phyloP scores from a whole-genome alignment of 2,888 invertebrate species.

The Drosophila fungiperda region DNA sequence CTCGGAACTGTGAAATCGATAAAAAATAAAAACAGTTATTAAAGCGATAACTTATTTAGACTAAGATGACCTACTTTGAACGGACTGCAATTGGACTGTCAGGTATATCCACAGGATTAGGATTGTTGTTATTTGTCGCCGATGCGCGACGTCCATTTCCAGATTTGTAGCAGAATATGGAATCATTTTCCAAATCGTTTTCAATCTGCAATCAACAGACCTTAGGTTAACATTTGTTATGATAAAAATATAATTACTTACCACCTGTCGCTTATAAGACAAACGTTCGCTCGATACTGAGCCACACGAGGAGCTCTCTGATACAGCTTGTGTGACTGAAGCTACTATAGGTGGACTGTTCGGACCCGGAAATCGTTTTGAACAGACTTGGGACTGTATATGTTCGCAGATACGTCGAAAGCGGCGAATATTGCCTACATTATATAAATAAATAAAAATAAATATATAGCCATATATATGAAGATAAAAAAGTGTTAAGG shows the following conservation, averaged over 20 bases:
- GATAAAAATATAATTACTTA: slow-evolving; percentile 17
- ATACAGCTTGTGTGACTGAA: slow-evolving; percentile 85
- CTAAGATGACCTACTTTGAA: slow-evolving; percentile 81
- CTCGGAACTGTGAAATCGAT: slow-evolving; percentile 78
- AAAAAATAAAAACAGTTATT: neutral
- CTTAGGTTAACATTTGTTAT: neutral
- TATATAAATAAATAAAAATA: neutral
- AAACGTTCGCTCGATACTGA: slow-evolving; percentile 85
- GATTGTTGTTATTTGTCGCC: slow-evolving; percentile 85
- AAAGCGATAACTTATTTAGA: neutral
- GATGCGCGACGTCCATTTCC: slow-evolving; percentile 84
- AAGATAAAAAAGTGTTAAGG: neutral
- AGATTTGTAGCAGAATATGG: slow-evolving; percentile 84
- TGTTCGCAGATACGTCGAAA: slow-evolving; percentile 98
- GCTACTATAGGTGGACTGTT: slow-evolving; percentile 85
- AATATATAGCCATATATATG: neutral
- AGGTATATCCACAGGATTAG: slow-evolving; percentile 82
- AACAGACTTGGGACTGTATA: slow-evolving; percentile 93
- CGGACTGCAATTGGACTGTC: slow-evolving; percentile 85
- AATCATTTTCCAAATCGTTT: slow-evolving; percentile 84
- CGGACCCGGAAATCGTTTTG: slow-evolving; percentile 86
- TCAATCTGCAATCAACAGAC: slow-evolving; percentile 80
- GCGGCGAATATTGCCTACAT: slow-evolving; percentile 96
- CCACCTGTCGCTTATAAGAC: slow-evolving; percentile 85
- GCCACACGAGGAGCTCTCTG: slow-evolving; percentile 85